A percentile compares a stretch with the other conserved stretches of the same genome.
Evolutionary conservation across 2,888 invertebrate genomes (phyloP).

Genomic region (Pachydiplax longipennis): DNA sequence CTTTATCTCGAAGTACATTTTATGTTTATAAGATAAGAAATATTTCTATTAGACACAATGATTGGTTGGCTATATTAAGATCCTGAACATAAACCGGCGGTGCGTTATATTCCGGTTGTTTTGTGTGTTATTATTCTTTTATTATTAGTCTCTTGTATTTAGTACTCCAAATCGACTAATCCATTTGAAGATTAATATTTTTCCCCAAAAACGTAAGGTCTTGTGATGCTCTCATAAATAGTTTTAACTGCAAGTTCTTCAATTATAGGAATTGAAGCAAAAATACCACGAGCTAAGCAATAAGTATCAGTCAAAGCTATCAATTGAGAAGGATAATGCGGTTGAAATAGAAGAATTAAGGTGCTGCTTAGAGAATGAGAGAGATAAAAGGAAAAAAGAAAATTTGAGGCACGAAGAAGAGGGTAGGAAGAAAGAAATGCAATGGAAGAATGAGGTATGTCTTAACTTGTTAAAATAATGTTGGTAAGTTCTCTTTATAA

Average conservation of each 20-base stretch:
- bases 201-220: too few species aligned
- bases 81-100: too few species aligned
- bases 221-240: too few species aligned
- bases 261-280: not conserved
- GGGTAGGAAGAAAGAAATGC: not conserved
- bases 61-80: too few species aligned
- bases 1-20: too few species aligned
- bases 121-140: too few species aligned
- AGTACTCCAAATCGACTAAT: too few species aligned
- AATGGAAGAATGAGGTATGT: slow-evolving; percentile 6
- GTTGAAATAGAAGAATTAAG: not conserved
- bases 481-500: not conserved
- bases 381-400: not conserved
- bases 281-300: not conserved
- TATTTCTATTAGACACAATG: too few species aligned
- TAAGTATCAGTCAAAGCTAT: not conserved
- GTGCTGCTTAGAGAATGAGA: not conserved
- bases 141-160: too few species aligned
- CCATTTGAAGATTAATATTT: too few species aligned
- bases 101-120: too few species aligned
- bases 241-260: not conserved
- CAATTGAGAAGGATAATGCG: not conserved
- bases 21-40: too few species aligned
- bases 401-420: not conserved
- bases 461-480: not conserved